Percentiles rank a stretch among this genome's conserved stretches.
These are phyloP conservation scores for Ichneumon xanthorius DNA, from an alignment of 2,888 invertebrate genomes.

Conservation along the genomic window DNA sequence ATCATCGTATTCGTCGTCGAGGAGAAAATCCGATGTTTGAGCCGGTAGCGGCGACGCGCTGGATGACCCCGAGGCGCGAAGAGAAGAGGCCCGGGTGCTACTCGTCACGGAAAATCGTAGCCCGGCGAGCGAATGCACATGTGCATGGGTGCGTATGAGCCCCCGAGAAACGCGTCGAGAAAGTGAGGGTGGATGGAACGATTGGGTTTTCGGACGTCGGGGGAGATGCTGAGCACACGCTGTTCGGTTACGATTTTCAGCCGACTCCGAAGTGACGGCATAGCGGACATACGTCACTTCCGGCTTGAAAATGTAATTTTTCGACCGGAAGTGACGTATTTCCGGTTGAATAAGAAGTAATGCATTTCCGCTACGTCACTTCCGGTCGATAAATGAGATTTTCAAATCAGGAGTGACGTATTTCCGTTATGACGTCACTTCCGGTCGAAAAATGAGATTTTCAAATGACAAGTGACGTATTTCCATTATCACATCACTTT, in stretches of 20 bases:
- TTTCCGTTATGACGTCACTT: too few relatives aligned
- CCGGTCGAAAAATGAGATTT: too few relatives aligned
- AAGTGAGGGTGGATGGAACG: background rate
- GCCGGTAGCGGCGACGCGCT: constrained; percentile 19
- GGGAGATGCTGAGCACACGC: background rate
- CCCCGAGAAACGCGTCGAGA: background rate
- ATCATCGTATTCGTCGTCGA: constrained; percentile 38
- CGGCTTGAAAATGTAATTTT: too few relatives aligned
- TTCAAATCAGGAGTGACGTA: too few relatives aligned
- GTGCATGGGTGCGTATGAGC: background rate
- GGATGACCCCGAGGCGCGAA: constrained; percentile 55
- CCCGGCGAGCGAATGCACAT: constrained; percentile 33
- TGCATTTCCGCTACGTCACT: too few relatives aligned
- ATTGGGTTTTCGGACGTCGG: background rate
- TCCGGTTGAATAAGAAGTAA: too few relatives aligned
- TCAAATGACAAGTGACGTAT: too few relatives aligned
- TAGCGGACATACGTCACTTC: background rate
- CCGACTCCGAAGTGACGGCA: background rate
- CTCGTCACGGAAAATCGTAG: constrained; percentile 61
- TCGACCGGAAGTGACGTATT: too few relatives aligned
- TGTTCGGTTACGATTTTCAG: too few relatives aligned
- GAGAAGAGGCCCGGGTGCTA: constrained; percentile 22
- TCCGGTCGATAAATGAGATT: too few relatives aligned
- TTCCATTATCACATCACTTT: too few relatives aligned
- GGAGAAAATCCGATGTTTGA: constrained; percentile 4